These are phyloP conservation scores for Andrena flavipes DNA, from an alignment of 2,888 invertebrate genomes.

Conservation along the genomic window DNA sequence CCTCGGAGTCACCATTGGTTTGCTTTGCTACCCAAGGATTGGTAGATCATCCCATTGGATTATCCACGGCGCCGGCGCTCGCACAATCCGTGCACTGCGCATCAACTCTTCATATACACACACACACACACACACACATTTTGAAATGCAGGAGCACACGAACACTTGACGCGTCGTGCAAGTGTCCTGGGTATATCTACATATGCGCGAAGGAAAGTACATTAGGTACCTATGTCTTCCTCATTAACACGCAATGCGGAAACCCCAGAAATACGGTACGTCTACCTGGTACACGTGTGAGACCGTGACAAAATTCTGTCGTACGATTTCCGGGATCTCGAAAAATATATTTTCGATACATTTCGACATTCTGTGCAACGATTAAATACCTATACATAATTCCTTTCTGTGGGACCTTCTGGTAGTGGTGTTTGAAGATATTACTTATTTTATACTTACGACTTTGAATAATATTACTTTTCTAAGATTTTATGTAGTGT, in stretches of 20 bases:
- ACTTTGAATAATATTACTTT: no score
- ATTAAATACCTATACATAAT: no score
- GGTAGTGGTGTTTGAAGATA: no score
- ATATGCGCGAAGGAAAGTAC: neutral
- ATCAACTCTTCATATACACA: slow-evolving; percentile 50
- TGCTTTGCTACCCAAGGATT: slow-evolving; percentile 75
- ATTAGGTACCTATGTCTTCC: neutral
- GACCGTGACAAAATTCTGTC: slow-evolving; percentile 9
- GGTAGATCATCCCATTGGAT: slow-evolving; percentile 85
- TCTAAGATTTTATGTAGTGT: no score
- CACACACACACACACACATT: slow-evolving; percentile 2
- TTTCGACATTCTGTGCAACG: neutral
- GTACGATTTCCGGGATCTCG: slow-evolving; percentile 10
- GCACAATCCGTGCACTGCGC: slow-evolving; percentile 68
- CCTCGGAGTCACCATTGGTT: slow-evolving; percentile 72
- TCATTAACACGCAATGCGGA: slow-evolving; percentile 52
- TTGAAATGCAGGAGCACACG: neutral
- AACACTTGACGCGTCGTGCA: slow-evolving; percentile 16
- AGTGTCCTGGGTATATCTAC: slow-evolving; percentile 6
- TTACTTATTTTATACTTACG: no score
- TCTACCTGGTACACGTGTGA: slow-evolving; percentile 37
- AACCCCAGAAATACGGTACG: slow-evolving; percentile 18
- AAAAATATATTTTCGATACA: no score
- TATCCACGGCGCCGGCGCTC: slow-evolving; percentile 82
- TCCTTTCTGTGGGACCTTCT: no score